Percentiles rank a stretch among this genome's conserved stretches.
phyloP scores from a whole-genome alignment of 2,888 invertebrate species.

The Druceiella hillmani region DNA sequence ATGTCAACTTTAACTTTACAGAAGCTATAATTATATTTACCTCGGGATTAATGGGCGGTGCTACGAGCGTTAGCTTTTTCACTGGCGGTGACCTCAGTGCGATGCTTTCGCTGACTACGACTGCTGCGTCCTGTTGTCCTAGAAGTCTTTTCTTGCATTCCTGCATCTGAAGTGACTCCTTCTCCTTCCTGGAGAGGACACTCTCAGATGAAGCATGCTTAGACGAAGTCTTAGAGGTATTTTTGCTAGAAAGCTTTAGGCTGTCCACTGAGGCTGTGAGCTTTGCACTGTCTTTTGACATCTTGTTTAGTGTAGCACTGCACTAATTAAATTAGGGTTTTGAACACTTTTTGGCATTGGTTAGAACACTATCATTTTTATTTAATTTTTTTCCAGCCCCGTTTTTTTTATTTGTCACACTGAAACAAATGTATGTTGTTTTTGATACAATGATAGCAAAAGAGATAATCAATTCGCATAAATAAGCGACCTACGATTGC shows the following conservation, averaged over 20 bases:
- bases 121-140: constrained; percentile 45
- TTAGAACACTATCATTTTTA: too few species aligned
- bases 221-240: constrained; percentile 38
- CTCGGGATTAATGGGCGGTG: constrained; percentile 44
- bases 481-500: too few species aligned
- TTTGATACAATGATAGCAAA: too few species aligned
- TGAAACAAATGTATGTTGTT: too few species aligned
- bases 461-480: too few species aligned
- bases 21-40: too few species aligned
- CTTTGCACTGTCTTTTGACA: constrained; percentile 42
- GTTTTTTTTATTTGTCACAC: too few species aligned
- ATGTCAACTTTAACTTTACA: too few species aligned
- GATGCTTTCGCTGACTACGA: constrained; percentile 48
- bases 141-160: constrained; percentile 45
- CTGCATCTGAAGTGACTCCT: constrained; percentile 45
- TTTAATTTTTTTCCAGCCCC: too few species aligned
- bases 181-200: constrained; percentile 43
- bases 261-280: constrained; percentile 46
- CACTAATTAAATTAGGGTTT: too few species aligned
- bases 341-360: too few species aligned
- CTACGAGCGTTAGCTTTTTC: constrained; percentile 45
- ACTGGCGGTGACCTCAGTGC: constrained; percentile 44
- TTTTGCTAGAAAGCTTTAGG: constrained; percentile 44
- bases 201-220: constrained; percentile 49
- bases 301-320: too few species aligned